A percentile compares a stretch with the other conserved stretches of the same genome.
Evolutionary conservation across 37 sponge, comb jelly and placozoan species (phyloP).

Genomic region (Spongilla lacustris): DNA sequence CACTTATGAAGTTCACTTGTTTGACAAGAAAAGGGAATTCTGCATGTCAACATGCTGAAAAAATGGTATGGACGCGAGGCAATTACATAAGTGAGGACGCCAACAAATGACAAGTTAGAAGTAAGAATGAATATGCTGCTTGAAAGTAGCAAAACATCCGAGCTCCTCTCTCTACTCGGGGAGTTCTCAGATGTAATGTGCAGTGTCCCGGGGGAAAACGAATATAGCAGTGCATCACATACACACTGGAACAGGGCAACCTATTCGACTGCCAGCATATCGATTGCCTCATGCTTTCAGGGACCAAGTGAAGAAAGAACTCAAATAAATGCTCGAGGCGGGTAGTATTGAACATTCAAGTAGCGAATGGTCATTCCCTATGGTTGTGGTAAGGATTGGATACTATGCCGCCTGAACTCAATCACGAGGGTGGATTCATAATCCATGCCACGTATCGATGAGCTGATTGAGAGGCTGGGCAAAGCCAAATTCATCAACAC

Average conservation of each 20-base stretch:
- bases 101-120: too few relatives aligned
- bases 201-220: background rate
- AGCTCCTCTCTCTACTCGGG: background rate
- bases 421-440: slow-evolving; percentile 27
- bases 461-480: slow-evolving; percentile 13
- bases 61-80: background rate
- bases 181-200: slow-evolving; percentile 4
- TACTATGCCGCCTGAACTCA: slow-evolving; percentile 10
- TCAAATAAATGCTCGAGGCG: background rate
- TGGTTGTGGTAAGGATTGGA: background rate
- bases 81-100: too few relatives aligned
- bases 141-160: too few relatives aligned
- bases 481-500: slow-evolving; percentile 8
- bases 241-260: background rate
- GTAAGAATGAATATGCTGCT: too few relatives aligned
- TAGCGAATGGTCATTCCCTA: slow-evolving; percentile 32
- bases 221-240: background rate
- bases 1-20: slow-evolving; percentile 18
- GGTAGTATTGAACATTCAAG: background rate
- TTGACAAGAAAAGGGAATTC: slow-evolving; percentile 16
- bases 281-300: slow-evolving; percentile 10
- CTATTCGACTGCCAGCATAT: slow-evolving; percentile 22
- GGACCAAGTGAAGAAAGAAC: slow-evolving; percentile 17
- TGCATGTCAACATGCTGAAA: slow-evolving; percentile 47
- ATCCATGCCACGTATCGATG: background rate